A percentile compares a stretch with the other conserved stretches of the same genome.
Conservation (phyloP, 2,113 vertebrate species). For the Amblyopsis rosae region DNA sequence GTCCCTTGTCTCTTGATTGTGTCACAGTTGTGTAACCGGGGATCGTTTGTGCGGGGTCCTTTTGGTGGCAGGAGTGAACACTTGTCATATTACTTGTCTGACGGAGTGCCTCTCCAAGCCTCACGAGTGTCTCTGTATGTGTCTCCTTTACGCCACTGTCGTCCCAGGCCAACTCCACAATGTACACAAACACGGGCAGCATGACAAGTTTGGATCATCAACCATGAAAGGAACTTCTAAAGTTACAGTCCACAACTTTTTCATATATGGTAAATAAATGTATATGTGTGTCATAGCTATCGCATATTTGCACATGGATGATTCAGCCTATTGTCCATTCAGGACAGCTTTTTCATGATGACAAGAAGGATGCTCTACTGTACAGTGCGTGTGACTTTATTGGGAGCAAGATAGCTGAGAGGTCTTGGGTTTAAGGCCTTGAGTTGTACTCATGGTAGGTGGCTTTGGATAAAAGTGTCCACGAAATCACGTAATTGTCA, state of each 20-base stretch:
- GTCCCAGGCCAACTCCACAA: conserved; percentile 30
- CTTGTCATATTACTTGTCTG: conserved; percentile 66
- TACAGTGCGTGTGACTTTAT: too few relatives aligned
- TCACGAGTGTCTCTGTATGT: conserved; percentile 19
- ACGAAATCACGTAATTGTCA: too few relatives aligned
- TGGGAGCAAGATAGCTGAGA: too few relatives aligned
- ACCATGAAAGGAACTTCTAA: too few relatives aligned
- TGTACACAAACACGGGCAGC: neutral
- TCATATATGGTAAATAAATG: neutral
- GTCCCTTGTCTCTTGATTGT: conserved; percentile 59
- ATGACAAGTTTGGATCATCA: neutral
- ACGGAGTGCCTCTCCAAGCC: conserved; percentile 41
- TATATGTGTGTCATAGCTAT: neutral
- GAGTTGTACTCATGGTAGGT: too few relatives aligned
- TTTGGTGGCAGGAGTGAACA: conserved; percentile 54
- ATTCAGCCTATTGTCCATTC: too few relatives aligned
- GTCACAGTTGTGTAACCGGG: conserved; percentile 53
- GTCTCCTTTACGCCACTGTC: neutral
- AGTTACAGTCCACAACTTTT: too few relatives aligned
- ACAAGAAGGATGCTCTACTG: too few relatives aligned
- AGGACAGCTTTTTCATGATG: too few relatives aligned
- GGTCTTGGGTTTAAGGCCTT: too few relatives aligned
- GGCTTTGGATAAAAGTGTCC: too few relatives aligned
- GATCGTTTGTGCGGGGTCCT: conserved; percentile 47
- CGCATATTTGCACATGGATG: too few relatives aligned